These are phyloP conservation scores for Podarcis cretensis DNA, from an alignment of 2,113 vertebrate species.

Conservation along the genomic window DNA sequence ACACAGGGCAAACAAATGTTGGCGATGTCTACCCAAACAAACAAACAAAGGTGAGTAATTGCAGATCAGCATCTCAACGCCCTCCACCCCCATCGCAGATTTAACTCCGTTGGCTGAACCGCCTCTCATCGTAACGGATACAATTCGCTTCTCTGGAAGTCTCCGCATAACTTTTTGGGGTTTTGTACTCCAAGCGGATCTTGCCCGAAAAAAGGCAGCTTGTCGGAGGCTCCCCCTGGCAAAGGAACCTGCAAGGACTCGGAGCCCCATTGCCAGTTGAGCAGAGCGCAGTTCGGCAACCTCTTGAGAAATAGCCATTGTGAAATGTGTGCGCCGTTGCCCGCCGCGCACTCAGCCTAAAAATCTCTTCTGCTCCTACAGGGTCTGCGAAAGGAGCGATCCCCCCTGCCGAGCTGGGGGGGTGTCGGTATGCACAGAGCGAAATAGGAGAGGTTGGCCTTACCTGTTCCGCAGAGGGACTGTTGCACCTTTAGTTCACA, in stretches of 20 bases:
- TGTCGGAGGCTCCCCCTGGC: background rate
- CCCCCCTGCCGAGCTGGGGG: background rate
- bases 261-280: background rate
- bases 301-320: background rate
- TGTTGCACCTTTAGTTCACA: constrained; percentile 21
- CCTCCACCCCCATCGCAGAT: background rate
- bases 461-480: constrained; percentile 56
- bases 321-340: background rate
- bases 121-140: background rate
- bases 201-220: background rate
- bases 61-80: background rate
- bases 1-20: background rate
- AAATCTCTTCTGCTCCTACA: background rate
- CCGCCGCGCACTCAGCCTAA: background rate
- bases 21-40: background rate
- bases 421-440: background rate
- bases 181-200: background rate
- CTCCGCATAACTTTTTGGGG: background rate
- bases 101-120: background rate
- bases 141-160: background rate
- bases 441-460: constrained; percentile 27
- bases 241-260: background rate
- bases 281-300: background rate
- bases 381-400: background rate
- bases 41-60: too few species aligned